Base-by-base conservation (phyloP, 2,113 vertebrate species). In the Grallaria varia region DNA sequence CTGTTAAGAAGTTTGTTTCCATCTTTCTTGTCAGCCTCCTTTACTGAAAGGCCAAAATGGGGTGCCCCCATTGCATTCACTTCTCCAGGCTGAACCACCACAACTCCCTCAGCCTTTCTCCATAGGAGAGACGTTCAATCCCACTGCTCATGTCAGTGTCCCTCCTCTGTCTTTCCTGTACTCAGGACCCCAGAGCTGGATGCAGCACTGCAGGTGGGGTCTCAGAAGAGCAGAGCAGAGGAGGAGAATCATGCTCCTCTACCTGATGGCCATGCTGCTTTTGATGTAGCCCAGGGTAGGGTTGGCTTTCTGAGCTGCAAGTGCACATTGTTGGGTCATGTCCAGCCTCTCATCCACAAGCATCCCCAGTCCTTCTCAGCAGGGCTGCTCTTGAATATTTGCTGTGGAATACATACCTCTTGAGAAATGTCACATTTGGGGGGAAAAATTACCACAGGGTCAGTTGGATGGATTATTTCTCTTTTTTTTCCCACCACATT, bases 171-270 rank as follows among this genome's bases (percentile, higher is more conserved):
- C 24, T 28, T 75, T 59, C 24, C n/a, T 53, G 9, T 18, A 44
- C 69, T 75, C 39, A 62, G n/a, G 20, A 47, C 24, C 16, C 62
- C n/a, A 25, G 45, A 7, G 4, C 33, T 67, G 69, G 19, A 25
- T 0, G 0, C 33, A 68, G 20, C 21, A 47, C 30, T 55, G 5
- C 2, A 62, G 30, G 12, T 27, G 1, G 1, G 7, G 20, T 40
- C 24, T 47, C 45, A 45, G 16, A n/a, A 45, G 11, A 40, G 7
- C 4, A 9, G 13, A 60, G 39, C 11, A 68, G 45, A 74, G 37
- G 24, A 37, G 15, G 5, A 53, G 13, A 40, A 60, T 47, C 17
- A 9, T 7, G 23, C n/a, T 13, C 10, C 16, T 52, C 5, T 8
- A 4, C 4, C 39, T 40, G 39, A 39, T 53, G 20, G 9, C 47